Conservation (phyloP, 2,888 invertebrate species). For the Synergus umbraculus region DNA sequence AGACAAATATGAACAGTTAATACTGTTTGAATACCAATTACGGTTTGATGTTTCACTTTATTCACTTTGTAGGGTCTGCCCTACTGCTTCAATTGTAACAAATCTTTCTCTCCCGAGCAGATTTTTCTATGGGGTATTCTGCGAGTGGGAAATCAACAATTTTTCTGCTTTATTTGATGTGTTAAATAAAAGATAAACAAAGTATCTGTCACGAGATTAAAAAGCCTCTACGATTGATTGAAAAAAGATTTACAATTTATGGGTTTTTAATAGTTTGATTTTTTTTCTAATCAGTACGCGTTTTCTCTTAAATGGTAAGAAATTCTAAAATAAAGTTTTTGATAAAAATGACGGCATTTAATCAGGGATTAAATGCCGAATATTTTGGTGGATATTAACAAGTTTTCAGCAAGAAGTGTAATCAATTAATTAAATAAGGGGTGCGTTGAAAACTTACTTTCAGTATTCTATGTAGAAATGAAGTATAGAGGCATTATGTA, state of each 20-base stretch:
- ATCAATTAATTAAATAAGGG: neutral
- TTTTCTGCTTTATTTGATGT: neutral
- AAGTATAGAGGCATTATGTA: no score
- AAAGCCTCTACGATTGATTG: neutral
- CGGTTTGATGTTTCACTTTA: neutral
- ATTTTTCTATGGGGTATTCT: neutral
- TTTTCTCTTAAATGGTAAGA: no score
- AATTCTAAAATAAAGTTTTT: no score
- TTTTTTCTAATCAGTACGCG: neutral
- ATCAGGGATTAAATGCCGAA: no score
- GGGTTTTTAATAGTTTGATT: neutral
- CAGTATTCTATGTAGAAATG: no score
- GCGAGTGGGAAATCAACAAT: neutral
- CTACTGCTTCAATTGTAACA: neutral
- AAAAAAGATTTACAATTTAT: neutral
- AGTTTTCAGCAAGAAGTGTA: no score
- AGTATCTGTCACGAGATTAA: neutral
- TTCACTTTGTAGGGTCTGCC: neutral
- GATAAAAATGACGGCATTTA: no score
- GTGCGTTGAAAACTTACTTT: no score
- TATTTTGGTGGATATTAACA: no score
- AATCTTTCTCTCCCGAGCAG: neutral
- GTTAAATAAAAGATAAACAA: conserved; percentile 2
- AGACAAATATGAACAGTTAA: neutral
- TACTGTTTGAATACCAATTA: neutral